Conservation (phyloP, 2,797 vertebrate genomes). For the Philypnodon macrostomus region DNA sequence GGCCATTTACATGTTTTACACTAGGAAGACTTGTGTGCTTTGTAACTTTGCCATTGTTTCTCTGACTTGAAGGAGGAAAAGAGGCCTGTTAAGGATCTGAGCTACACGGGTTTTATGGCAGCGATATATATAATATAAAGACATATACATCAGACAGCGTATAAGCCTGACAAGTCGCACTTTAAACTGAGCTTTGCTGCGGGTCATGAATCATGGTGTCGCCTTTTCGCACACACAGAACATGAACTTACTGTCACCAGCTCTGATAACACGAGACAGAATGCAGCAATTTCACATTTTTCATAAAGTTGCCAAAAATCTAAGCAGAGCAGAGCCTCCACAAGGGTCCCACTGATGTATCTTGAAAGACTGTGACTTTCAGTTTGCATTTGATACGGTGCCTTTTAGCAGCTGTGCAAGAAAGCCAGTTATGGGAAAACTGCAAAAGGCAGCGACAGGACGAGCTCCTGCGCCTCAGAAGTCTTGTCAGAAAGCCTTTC, state of each 20-base stretch:
- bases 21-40: slow-evolving; percentile 2
- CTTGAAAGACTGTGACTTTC: slow-evolving; percentile 74
- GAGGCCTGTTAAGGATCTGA: slow-evolving; percentile 13
- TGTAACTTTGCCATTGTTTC: slow-evolving; percentile 19
- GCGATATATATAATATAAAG: slow-evolving; percentile 8
- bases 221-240: slow-evolving; percentile 40
- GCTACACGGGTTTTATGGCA: background rate
- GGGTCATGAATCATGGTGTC: slow-evolving; percentile 45
- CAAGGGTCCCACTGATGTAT: slow-evolving; percentile 69
- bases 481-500: slow-evolving; percentile 73
- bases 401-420: slow-evolving; percentile 66
- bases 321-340: slow-evolving; percentile 71
- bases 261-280: slow-evolving; percentile 64
- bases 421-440: slow-evolving; percentile 70
- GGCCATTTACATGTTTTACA: slow-evolving; percentile 18
- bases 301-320: slow-evolving; percentile 66
- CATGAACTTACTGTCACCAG: slow-evolving; percentile 61
- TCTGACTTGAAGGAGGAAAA: slow-evolving; percentile 27
- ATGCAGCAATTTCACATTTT: slow-evolving; percentile 65
- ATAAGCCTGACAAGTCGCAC: slow-evolving; percentile 29
- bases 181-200: slow-evolving; percentile 35
- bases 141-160: slow-evolving; percentile 14
- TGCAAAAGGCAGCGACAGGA: slow-evolving; percentile 71
- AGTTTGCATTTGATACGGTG: slow-evolving; percentile 76
- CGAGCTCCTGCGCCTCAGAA: slow-evolving; percentile 74